A percentile compares a stretch with the other conserved stretches of the same genome.
These are phyloP conservation scores for Poeciliopsis presidionis DNA, from an alignment of 2,797 vertebrate genomes.

Conservation along the genomic window DNA sequence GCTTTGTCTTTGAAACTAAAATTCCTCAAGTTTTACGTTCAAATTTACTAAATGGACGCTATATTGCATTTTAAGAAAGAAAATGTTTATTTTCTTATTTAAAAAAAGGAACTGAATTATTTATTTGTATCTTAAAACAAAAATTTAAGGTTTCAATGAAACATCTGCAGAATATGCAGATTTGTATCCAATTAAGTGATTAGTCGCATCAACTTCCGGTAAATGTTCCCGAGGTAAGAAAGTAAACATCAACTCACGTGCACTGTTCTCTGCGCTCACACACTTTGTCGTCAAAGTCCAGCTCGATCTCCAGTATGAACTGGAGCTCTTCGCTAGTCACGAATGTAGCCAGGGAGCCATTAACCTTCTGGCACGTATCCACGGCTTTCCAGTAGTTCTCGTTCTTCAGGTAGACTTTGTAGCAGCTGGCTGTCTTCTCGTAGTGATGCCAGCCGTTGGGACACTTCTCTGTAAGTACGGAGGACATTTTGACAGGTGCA, in stretches of 20 bases:
- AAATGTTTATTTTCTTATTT: neutral
- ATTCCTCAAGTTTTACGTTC: no score
- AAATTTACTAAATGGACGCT: no score
- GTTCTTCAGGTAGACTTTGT: conserved; percentile 90
- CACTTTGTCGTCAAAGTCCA: conserved; percentile 91
- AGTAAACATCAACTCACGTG: conserved; percentile 84
- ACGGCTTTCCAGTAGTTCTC: conserved; percentile 99
- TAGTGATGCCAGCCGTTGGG: conserved; percentile 98
- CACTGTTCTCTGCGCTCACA: conserved; percentile 90
- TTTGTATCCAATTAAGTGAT: no score
- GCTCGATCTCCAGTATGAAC: conserved; percentile 95
- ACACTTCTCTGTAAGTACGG: conserved; percentile 89
- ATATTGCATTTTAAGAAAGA: neutral
- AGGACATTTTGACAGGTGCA: neutral
- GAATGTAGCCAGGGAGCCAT: conserved; percentile 94
- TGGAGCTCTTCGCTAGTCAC: conserved; percentile 95
- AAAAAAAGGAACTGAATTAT: no score
- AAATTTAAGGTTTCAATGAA: no score
- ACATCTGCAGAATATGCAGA: no score
- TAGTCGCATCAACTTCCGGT: neutral
- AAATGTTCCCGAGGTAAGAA: neutral
- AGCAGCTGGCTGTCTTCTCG: conserved; percentile 97
- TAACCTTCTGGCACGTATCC: conserved; percentile 94
- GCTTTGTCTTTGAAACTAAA: no score
- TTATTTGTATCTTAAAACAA: no score